Evolutionary conservation across 2,888 invertebrate genomes (phyloP).

Genomic region (Dromius quadrimaculatus): DNA sequence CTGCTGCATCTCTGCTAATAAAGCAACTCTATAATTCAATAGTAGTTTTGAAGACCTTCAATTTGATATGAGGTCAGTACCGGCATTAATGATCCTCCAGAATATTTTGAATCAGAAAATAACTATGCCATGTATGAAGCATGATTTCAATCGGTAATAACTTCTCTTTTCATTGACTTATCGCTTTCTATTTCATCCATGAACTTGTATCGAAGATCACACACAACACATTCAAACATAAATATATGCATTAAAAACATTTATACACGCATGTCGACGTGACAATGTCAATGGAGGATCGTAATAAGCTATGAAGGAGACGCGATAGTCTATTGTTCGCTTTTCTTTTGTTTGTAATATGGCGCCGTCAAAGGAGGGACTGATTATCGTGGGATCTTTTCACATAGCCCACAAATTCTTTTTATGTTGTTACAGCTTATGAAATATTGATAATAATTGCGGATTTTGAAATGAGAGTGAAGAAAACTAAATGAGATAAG

Average conservation of each 20-base stretch:
- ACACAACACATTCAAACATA: constrained; percentile 7
- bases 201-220: constrained; percentile 35
- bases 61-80: no score
- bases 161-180: no score
- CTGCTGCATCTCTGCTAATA: no score
- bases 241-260: not conserved
- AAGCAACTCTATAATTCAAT: no score
- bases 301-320: constrained; percentile 38
- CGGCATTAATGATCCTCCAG: no score
- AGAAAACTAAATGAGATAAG: no score
- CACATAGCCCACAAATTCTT: constrained; percentile 24
- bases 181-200: constrained; percentile 41
- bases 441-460: constrained; percentile 33
- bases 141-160: no score
- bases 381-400: constrained; percentile 16
- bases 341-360: constrained; percentile 28
- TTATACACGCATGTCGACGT: constrained; percentile 9
- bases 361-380: constrained; percentile 3
- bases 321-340: constrained; percentile 23
- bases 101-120: no score
- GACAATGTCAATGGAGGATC: constrained; percentile 18
- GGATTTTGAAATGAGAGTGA: constrained; percentile 18
- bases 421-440: constrained; percentile 22
- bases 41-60: no score
- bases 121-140: no score